Percentiles rank a stretch among this genome's conserved stretches.
These are phyloP conservation scores for Chelonus formosanus DNA, from an alignment of 2,888 invertebrate species.

Conservation along the genomic window DNA sequence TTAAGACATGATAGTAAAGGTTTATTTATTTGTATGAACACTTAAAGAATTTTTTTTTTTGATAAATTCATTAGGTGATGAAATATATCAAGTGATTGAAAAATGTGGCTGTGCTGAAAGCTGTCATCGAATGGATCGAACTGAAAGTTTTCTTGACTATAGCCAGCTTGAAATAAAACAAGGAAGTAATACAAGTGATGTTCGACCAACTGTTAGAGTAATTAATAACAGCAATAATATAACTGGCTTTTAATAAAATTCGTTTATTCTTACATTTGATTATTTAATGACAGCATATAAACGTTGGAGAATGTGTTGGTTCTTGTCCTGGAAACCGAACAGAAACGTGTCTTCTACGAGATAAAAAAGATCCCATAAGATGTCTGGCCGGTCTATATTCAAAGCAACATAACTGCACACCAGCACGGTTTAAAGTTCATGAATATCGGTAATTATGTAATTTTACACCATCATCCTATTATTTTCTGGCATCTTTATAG, in stretches of 20 bases:
- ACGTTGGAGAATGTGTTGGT: slow-evolving; percentile 64
- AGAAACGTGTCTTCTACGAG: slow-evolving; percentile 58
- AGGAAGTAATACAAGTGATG: slow-evolving; percentile 56
- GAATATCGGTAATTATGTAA: slow-evolving; percentile 53
- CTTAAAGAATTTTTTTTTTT: neutral
- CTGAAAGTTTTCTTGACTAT: slow-evolving; percentile 65
- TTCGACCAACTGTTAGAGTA: slow-evolving; percentile 56
- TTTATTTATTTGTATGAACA: slow-evolving; percentile 8
- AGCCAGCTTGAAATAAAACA: slow-evolving; percentile 57
- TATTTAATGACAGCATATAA: slow-evolving; percentile 57
- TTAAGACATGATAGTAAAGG: neutral
- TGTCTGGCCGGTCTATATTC: slow-evolving; percentile 56
- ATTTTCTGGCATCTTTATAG: no score
- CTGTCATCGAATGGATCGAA: slow-evolving; percentile 63
- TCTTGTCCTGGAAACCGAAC: slow-evolving; percentile 58
- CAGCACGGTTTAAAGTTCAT: slow-evolving; percentile 60
- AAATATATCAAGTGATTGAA: slow-evolving; percentile 62
- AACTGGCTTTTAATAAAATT: neutral
- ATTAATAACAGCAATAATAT: no score
- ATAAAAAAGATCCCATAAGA: slow-evolving; percentile 57
- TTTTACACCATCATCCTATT: neutral
- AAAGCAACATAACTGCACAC: slow-evolving; percentile 55
- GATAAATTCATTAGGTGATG: slow-evolving; percentile 50
- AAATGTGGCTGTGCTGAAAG: slow-evolving; percentile 63
- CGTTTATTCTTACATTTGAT: neutral